A percentile compares a stretch with the other conserved stretches of the same genome.
Evolutionary conservation across 2,797 vertebrate species (phyloP).

Genomic region (Zenarchopterus dispar): DNA sequence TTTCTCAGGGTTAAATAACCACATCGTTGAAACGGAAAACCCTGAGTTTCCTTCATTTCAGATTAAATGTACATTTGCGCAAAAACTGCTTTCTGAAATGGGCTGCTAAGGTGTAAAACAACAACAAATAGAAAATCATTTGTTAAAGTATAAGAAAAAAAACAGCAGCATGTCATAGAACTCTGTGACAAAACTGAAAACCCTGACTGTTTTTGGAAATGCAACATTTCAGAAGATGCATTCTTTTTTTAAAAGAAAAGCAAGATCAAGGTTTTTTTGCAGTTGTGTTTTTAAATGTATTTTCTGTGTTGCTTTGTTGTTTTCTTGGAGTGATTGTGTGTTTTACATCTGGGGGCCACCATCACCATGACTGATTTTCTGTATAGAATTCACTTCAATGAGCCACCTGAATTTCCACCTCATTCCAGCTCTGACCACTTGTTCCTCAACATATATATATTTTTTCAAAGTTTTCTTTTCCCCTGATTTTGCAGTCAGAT

Average conservation of each 20-base stretch:
- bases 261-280: not conserved
- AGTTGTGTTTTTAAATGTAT: too few relatives aligned
- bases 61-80: too few relatives aligned
- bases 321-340: not conserved
- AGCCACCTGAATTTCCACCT: not conserved
- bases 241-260: not conserved
- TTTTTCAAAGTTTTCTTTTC: not conserved
- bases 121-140: not conserved
- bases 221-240: not conserved
- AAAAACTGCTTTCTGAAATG: too few relatives aligned
- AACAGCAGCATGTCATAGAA: too few relatives aligned
- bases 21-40: too few relatives aligned
- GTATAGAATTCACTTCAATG: constrained; percentile 10
- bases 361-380: constrained; percentile 14
- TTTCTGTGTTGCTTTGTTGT: too few relatives aligned
- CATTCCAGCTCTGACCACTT: not conserved
- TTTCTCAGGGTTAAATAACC: too few relatives aligned
- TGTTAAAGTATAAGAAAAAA: not conserved
- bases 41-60: too few relatives aligned
- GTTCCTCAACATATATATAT: not conserved
- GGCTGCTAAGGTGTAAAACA: not conserved
- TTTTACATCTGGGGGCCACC: not conserved
- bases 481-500: not conserved
- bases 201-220: too few relatives aligned
- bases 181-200: not conserved